Percentiles rank a stretch among this genome's conserved stretches.
phyloP scores from a whole-genome alignment of 2,888 invertebrate genomes.

The Syritta pipiens region DNA sequence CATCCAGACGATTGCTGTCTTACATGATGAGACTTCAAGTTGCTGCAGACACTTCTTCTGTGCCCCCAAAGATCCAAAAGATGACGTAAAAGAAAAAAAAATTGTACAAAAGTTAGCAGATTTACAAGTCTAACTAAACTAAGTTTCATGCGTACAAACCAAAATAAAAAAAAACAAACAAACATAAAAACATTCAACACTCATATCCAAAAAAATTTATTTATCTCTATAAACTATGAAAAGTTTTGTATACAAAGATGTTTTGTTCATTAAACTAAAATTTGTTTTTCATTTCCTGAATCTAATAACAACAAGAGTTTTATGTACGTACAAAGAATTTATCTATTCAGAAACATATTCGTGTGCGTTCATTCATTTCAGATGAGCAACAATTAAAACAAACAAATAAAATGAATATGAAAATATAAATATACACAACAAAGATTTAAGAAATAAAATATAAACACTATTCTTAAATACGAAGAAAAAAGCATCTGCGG shows the following conservation, averaged over 20 bases:
- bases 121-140: neutral
- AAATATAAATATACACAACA: neutral
- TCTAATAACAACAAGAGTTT: too few species aligned
- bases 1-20: too few species aligned
- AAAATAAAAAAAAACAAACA: neutral
- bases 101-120: neutral
- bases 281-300: too few species aligned
- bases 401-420: neutral
- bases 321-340: too few species aligned
- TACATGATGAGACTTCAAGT: too few species aligned
- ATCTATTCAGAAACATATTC: too few species aligned
- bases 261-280: too few species aligned
- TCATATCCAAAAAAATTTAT: slow-evolving; percentile 58
- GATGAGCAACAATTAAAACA: slow-evolving; percentile 7
- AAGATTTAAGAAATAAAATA: neutral
- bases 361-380: too few species aligned
- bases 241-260: slow-evolving; percentile 24
- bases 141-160: neutral
- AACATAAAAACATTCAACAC: slow-evolving; percentile 24
- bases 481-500: slow-evolving; percentile 10
- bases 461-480: slow-evolving; percentile 27
- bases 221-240: slow-evolving; percentile 34
- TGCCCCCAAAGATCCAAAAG: too few species aligned
- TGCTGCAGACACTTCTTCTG: too few species aligned
- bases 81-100: neutral